Evolutionary conservation across 1,140 invertebrate species (phyloP).

Genomic region (Zophobas atratus): DNA sequence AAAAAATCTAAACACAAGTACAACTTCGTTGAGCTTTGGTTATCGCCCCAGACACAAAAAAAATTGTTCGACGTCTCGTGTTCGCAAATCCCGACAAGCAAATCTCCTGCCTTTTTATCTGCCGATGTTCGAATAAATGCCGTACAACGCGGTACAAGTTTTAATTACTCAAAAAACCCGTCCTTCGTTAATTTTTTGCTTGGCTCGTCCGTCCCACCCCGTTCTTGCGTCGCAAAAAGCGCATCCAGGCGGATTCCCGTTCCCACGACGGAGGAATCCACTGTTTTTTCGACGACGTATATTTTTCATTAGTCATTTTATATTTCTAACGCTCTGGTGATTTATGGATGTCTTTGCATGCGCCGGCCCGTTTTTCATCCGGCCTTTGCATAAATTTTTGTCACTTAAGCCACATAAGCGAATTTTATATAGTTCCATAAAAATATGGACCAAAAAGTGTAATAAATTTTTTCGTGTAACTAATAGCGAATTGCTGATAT

Average conservation of each 20-base stretch:
- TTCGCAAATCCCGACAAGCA: no score
- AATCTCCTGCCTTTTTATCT: no score
- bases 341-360: conserved; percentile 54
- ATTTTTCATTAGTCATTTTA: conserved; percentile 57
- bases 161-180: no score
- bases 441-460: conserved; percentile 54
- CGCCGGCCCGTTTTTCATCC: conserved; percentile 53
- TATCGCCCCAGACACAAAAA: no score
- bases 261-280: conserved; percentile 15
- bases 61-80: no score
- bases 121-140: no score
- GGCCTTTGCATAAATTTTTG: conserved; percentile 57
- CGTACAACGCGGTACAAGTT: no score
- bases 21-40: no score
- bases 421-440: conserved; percentile 58
- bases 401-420: conserved; percentile 58
- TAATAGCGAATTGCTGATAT: conserved; percentile 50
- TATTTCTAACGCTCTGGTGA: conserved; percentile 50
- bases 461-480: conserved; percentile 55
- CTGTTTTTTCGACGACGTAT: conserved; percentile 51
- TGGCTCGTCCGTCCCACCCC: not conserved
- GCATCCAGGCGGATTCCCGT: not conserved
- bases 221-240: conserved; percentile 5
- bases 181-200: no score
- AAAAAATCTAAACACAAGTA: no score